Evolutionary conservation across 2,113 vertebrate species (phyloP).

Genomic region (Melanocharis versteri): DNA sequence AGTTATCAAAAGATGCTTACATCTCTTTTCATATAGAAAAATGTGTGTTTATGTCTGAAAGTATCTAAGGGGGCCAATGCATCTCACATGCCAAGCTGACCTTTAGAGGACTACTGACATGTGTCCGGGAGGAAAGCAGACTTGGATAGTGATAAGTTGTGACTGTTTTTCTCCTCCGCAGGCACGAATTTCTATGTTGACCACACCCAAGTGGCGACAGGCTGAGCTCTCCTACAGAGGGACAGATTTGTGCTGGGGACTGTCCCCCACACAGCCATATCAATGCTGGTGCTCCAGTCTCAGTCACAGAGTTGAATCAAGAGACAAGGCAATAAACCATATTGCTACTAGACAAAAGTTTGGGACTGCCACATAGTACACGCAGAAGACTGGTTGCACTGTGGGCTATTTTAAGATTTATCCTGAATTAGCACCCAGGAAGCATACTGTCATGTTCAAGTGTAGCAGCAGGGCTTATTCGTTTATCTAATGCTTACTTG

Average conservation of each 20-base stretch:
- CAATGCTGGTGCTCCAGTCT: background rate
- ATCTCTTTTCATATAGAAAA: background rate
- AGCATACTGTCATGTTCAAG: background rate
- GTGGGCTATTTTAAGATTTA: background rate
- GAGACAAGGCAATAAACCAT: background rate
- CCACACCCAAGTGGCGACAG: background rate
- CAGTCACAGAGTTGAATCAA: background rate
- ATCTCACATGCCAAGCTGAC: background rate
- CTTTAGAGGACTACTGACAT: background rate
- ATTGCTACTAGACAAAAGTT: background rate
- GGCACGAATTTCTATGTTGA: background rate
- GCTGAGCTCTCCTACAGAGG: background rate
- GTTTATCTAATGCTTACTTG: background rate
- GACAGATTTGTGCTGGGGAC: background rate
- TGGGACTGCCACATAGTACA: background rate
- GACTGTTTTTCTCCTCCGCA: background rate
- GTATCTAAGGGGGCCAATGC: background rate
- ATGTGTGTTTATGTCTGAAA: background rate
- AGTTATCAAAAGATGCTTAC: background rate
- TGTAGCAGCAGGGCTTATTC: background rate
- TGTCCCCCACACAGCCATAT: fast-evolving
- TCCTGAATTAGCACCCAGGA: background rate
- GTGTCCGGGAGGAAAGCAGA: background rate
- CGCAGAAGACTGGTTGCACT: background rate
- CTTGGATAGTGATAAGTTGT: background rate